Conservation (phyloP, 2,113 vertebrate species). For the Sinosuthora webbiana region DNA sequence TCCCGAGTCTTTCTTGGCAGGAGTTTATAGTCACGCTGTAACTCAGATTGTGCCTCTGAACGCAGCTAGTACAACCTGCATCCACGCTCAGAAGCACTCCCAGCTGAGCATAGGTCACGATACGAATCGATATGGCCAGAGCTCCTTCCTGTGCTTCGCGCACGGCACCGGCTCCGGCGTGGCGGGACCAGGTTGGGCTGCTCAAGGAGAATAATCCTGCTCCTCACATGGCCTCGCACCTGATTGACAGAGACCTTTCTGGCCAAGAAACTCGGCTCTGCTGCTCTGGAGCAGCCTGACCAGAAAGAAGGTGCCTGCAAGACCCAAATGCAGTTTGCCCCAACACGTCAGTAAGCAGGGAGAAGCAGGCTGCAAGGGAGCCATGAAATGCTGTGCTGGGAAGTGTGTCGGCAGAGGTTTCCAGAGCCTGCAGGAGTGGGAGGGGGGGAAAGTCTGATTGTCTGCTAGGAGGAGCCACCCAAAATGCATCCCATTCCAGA, state of each 20-base stretch:
- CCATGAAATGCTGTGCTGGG: background rate
- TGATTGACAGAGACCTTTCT: background rate
- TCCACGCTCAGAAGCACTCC: background rate
- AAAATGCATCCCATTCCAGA: background rate
- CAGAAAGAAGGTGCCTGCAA: background rate
- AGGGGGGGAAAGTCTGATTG: accelerated
- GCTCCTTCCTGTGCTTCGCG: background rate
- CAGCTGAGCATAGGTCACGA: background rate
- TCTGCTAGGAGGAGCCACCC: background rate
- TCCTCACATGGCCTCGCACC: background rate
- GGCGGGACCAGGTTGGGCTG: background rate
- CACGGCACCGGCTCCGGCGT: background rate
- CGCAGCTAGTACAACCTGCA: background rate
- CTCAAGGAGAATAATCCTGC: background rate
- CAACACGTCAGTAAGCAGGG: background rate
- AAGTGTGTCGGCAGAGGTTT: background rate
- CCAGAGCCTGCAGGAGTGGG: background rate
- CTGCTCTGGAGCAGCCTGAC: background rate
- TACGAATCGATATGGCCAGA: background rate
- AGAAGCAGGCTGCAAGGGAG: background rate
- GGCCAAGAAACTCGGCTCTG: background rate
- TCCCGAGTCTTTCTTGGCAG: conserved; percentile 27
- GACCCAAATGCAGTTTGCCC: background rate
- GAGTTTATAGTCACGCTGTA: background rate
- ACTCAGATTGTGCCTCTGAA: background rate